Base-by-base conservation (phyloP, 2,888 invertebrate species). In the Erebia ligea region DNA sequence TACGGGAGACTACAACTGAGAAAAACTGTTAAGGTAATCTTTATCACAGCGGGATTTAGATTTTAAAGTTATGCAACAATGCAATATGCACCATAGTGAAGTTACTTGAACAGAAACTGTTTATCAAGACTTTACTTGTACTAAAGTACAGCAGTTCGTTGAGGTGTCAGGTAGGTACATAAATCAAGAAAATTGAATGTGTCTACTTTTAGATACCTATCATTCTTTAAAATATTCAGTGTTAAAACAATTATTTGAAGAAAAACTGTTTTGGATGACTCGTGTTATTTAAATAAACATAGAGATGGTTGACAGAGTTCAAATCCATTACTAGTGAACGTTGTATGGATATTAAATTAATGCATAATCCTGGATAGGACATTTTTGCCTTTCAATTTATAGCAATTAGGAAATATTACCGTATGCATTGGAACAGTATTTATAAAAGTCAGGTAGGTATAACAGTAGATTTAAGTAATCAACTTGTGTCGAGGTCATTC, bases 401-500 rank as follows among this genome's bases (percentile, higher is more conserved):
- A 17, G 65, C 21, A 56, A 54, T 54, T 64, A 64, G 17, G 52
- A 54, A 65, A 56, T 56, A 19, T 56, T 56, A 56, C 56, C 54
- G 40, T 65, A 13, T 54, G 13, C 9, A 40, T 17, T 65, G 42
- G 17, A 42, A 42, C 19, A 56, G 52, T 64, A 64, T 52, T 63
- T 56, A 34, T 34, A 34, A 34, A 13, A 63, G 40, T 34, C 0
- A 57, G 54, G 25, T 45, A 25, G n/a, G n/a, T n/a, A n/a, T n/a
- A 25, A 25, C 25, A 21, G 19, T 17, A 19, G 19, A 63, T 67
- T 19, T 45, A 25, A 19, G 34, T 66, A 56, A 17, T 69, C 61
- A 74, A 71, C 65, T 69, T 67, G 21, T 59, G 57, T 63, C 65
- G 69, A 71, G 73, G 73, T 73, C 71, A 71, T 10, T 56, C 11